Base-by-base conservation (phyloP, 2,797 vertebrate species). In the Helostoma temminkii region DNA sequence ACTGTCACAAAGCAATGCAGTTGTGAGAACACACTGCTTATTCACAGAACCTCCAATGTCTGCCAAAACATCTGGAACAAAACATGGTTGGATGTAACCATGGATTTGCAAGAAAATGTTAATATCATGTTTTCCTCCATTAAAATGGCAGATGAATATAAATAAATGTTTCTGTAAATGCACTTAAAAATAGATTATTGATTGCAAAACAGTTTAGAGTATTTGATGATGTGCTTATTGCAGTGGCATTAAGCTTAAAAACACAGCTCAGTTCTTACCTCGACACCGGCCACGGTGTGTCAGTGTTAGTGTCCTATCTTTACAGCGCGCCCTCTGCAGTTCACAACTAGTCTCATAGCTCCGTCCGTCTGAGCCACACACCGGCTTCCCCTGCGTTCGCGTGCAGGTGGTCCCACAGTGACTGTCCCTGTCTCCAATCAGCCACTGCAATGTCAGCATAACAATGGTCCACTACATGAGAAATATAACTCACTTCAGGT, bases 251-350 rank as follows among this genome's bases (percentile, higher is more conserved):
- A 32, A 22, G 45, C 8, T 43, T 19, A 22, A 25, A 26, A 21
- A 6, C 5, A 2, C 3, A 32, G 18, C 16, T 76, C 76, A 8
- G 1, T 3, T 5, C 83, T 87, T 87, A 98, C 98, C 97, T 97
- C 95, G 96, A 93, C 98, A 99, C 10, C 95, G 93, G n/a, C 98
- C 96, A 0, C 97, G 95, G 55, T 98, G 94, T 0, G 93, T 92
- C 63, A 96, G 91, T 0, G 93, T 91, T 71, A 99, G 94, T 0
- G 90, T 89, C 0, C 92, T 91, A 49, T 99, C 96, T 34, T 95
- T 96, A 93, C 98, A 99, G 53, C 96, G 97, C 46, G 97, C 98
- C 92, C 94, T 95, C 94, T 98, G 97, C 89, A 97, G 96, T 64
- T 99, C 97, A 3, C 98, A 99, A 93, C 89, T 94, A 0, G 95